Conservation (phyloP, 2,113 vertebrate genomes). For the Butastur rufipennis region DNA sequence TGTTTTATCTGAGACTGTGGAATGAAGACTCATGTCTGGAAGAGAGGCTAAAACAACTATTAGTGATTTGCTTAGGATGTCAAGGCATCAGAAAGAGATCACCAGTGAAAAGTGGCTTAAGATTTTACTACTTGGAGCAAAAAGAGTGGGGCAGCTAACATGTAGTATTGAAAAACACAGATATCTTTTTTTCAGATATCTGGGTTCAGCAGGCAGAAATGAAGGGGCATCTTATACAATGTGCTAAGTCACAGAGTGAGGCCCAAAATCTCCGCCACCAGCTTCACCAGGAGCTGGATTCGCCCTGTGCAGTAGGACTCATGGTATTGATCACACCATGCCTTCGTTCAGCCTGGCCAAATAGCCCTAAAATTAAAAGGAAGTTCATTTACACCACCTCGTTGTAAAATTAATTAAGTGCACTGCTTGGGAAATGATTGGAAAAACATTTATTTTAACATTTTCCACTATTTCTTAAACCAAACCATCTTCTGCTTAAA, state of each 20-base stretch:
- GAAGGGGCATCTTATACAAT: not conserved
- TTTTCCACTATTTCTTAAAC: constrained; percentile 39
- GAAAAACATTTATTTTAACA: constrained; percentile 47
- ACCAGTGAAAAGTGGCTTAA: not conserved
- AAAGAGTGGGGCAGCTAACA: not conserved
- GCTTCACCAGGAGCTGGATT: not conserved
- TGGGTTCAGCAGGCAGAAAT: not conserved
- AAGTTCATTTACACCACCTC: constrained; percentile 29
- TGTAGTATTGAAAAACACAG: not conserved
- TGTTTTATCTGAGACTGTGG: not conserved
- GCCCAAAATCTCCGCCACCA: not conserved
- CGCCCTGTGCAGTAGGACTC: not conserved
- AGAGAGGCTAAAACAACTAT: not conserved
- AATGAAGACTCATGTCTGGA: not conserved
- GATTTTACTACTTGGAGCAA: not conserved
- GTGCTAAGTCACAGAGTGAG: not conserved
- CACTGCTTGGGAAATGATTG: not conserved
- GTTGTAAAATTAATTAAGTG: constrained; percentile 45
- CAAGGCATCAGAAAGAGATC: not conserved
- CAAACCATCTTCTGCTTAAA: constrained; percentile 37
- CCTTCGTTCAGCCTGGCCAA: not conserved
- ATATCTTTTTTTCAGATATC: not conserved
- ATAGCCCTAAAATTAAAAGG: not conserved
- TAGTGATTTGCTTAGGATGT: not conserved
- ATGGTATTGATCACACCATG: not conserved